These are phyloP conservation scores for Abramis brama DNA, from an alignment of 2,113 vertebrate species.

Conservation along the genomic window DNA sequence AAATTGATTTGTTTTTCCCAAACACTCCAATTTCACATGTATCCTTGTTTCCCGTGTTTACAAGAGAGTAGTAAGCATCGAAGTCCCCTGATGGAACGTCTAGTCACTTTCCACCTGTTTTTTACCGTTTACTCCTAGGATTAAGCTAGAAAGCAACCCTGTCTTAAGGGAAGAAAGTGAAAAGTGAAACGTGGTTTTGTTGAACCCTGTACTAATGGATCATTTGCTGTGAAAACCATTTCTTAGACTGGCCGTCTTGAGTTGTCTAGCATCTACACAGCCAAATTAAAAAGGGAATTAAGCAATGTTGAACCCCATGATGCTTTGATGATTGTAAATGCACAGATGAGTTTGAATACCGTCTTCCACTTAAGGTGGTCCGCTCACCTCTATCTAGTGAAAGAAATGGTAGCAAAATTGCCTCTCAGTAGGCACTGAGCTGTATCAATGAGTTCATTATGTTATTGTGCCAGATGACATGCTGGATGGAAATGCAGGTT, in stretches of 20 bases:
- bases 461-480: conserved; percentile 33
- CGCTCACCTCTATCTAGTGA: conserved; percentile 1
- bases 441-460: conserved; percentile 35
- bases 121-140: conserved; percentile 33
- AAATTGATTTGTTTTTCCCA: conserved; percentile 55
- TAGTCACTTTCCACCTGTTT: conserved; percentile 24
- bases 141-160: neutral
- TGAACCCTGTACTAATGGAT: neutral
- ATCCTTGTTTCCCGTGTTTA: conserved; percentile 47
- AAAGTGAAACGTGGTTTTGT: neutral
- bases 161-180: neutral
- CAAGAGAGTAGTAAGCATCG: conserved; percentile 45
- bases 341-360: neutral
- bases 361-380: neutral
- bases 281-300: conserved; percentile 6
- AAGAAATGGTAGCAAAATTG: conserved; percentile 36
- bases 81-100: conserved; percentile 42
- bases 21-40: conserved; percentile 30
- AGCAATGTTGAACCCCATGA: conserved; percentile 6
- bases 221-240: neutral
- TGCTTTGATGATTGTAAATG: conserved; percentile 41
- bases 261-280: neutral
- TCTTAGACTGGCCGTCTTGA: neutral
- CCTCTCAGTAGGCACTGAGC: conserved; percentile 33
- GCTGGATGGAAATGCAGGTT: conserved; percentile 20